Base-by-base conservation (phyloP, 2,888 invertebrate genomes). In the Cheilosia soror region DNA sequence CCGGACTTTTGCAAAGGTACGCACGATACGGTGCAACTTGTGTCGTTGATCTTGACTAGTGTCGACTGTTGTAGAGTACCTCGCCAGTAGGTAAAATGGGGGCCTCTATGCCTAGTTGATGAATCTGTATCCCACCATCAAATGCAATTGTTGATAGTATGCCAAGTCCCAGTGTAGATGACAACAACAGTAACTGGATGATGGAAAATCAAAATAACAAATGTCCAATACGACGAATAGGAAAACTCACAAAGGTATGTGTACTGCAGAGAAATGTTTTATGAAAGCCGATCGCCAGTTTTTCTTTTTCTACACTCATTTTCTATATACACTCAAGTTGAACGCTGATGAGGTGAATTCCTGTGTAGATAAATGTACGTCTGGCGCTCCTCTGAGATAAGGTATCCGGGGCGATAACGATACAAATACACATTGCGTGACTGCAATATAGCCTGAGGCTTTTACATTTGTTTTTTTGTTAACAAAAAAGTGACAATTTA, bases 141-240 rank as follows among this genome's bases (percentile, higher is more conserved):
- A 65, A 57, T 57, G 49, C 55, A 65, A 57, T 57, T 55, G 57
- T 57, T 75, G 65, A 63, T 63, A 55, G 62, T 73, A 55, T 73
- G 63, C 73, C 63, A 55, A 37, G 73, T 71, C 27, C 51, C 40
- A 58, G 25, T 25, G 31, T 49, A 49, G 49, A 58, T 58, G 47
- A 58, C 47, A 58, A 69, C 47, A 69, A 49, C 68, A 57, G 44
- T 33, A 69, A 47, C 57, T 58, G 13, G 55, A 75, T 65, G 75
- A 65, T 76, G 66, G 66, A 66, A 58, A 76, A 76, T 66, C 66
- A 66, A 76, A 76, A 76, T 76, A 76, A 65, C 76, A 57, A 58
- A 65, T 57, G 44, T 37, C 42, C 65, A 57, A 42, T 49, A 40
- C 65, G 37, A 29, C 58, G 66, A 40, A 58, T 49, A 42, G 66